These are phyloP conservation scores for Dermatemys mawii DNA, from an alignment of 2,113 vertebrate genomes.

Conservation along the genomic window DNA sequence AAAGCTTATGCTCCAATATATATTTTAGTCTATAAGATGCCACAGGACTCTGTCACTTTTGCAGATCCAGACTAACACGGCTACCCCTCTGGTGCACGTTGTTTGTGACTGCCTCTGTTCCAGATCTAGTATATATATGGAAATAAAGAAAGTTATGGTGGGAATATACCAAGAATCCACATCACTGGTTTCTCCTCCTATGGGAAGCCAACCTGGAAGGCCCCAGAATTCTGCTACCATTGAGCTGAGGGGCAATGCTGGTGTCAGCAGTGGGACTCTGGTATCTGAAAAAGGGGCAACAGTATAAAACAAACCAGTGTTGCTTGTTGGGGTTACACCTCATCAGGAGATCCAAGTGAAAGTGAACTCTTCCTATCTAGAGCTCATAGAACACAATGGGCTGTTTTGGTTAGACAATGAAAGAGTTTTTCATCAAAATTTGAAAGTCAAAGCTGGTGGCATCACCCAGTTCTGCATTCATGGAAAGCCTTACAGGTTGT, in stretches of 20 bases:
- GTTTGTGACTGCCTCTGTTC: not conserved
- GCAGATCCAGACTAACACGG: too few species aligned
- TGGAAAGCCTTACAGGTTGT: not conserved
- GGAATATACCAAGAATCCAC: too few species aligned
- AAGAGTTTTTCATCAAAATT: not conserved
- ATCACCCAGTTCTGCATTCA: not conserved
- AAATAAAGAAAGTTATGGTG: not conserved
- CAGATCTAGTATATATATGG: not conserved
- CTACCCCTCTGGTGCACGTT: too few species aligned
- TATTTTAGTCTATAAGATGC: too few species aligned
- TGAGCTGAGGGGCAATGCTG: too few species aligned
- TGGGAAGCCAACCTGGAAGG: not conserved
- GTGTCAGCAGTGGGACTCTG: too few species aligned
- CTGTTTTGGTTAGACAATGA: accelerated
- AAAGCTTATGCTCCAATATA: too few species aligned
- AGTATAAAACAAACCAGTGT: not conserved
- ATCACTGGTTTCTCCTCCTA: not conserved
- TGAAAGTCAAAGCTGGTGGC: not conserved
- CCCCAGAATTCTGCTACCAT: too few species aligned
- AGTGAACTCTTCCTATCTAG: accelerated
- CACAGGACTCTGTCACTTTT: too few species aligned
- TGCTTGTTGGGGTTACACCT: not conserved
- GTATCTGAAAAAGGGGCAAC: not conserved
- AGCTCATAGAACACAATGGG: accelerated
- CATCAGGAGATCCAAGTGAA: accelerated